Conservation (phyloP, 2,797 vertebrate genomes). For the Anguilla marmorata region DNA sequence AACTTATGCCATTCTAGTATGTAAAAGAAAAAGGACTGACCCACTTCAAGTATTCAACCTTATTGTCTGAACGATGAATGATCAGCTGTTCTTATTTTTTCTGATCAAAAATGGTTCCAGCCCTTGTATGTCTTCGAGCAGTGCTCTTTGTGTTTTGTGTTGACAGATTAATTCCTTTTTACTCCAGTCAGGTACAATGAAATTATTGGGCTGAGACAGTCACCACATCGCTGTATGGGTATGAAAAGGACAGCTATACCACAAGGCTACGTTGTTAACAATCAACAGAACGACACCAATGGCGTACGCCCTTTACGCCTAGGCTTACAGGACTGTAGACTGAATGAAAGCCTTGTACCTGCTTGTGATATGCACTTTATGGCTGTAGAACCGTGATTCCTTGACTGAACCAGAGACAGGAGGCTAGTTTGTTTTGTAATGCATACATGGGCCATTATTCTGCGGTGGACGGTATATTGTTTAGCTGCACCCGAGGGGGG, state of each 20-base stretch:
- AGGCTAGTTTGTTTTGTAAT: neutral
- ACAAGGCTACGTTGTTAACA: neutral
- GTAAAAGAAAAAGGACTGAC: neutral
- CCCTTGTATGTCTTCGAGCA: neutral
- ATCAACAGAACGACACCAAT: neutral
- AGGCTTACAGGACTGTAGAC: neutral
- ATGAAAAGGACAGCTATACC: neutral
- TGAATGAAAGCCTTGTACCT: neutral
- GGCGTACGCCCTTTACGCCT: neutral
- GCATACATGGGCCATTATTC: neutral
- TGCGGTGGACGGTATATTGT: neutral
- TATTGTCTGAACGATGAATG: neutral
- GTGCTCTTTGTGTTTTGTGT: neutral
- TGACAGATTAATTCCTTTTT: neutral
- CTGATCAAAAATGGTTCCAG: neutral
- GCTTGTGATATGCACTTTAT: neutral
- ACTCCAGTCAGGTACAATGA: neutral
- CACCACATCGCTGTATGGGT: neutral
- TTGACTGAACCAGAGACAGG: neutral
- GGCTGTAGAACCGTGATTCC: neutral
- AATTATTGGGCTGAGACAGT: neutral
- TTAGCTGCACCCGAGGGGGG: neutral
- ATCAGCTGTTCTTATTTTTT: neutral
- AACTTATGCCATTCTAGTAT: neutral
- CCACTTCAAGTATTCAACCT: neutral